Conservation (phyloP, 2,888 invertebrate genomes). For the Callyntrura sp. region DNA sequence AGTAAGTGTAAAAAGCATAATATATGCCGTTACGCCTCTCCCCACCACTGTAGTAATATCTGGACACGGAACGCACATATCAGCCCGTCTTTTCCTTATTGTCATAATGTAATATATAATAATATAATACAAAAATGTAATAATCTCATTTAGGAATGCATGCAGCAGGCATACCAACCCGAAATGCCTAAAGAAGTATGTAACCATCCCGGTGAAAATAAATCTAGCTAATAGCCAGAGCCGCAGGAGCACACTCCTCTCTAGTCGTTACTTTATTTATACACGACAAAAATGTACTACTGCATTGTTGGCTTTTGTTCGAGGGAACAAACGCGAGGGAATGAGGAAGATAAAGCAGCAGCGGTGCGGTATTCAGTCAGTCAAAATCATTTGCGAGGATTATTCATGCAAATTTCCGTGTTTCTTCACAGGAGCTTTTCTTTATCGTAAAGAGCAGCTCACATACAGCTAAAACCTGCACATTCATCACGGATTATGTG, state of each 20-base stretch:
- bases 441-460: constrained; percentile 11
- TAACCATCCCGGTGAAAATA: constrained; percentile 22
- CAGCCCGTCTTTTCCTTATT: neutral
- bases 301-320: constrained; percentile 61
- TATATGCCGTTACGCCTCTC: neutral
- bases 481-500: neutral
- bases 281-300: constrained; percentile 43
- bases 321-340: neutral
- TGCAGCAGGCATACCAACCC: neutral
- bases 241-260: constrained; percentile 44
- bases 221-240: constrained; percentile 69
- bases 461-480: constrained; percentile 7
- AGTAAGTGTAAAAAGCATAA: neutral
- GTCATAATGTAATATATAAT: neutral
- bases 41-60: too few species aligned
- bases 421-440: constrained; percentile 27
- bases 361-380: constrained; percentile 60
- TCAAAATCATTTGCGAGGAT: constrained; percentile 64
- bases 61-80: too few species aligned
- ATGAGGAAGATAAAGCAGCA: constrained; percentile 2
- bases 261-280: constrained; percentile 59
- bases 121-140: neutral
- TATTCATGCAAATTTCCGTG: constrained; percentile 67
- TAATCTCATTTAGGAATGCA: neutral
- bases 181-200: neutral